Evolutionary conservation across 2,113 vertebrate genomes (phyloP).

Genomic region (Paramisgurnus dabryanus): DNA sequence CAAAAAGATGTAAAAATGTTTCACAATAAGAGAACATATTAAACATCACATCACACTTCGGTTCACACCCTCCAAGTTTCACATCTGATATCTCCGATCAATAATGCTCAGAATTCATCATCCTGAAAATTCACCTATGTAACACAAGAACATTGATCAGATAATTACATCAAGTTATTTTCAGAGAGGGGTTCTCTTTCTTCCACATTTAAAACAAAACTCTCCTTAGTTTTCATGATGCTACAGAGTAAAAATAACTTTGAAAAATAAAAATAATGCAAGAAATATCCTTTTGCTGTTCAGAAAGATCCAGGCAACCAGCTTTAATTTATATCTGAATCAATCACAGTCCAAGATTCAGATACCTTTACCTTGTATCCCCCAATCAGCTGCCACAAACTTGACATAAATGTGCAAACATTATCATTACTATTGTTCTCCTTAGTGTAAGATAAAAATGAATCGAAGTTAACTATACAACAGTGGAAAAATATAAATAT

Average conservation of each 20-base stretch:
- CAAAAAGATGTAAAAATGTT: not conserved
- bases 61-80: not conserved
- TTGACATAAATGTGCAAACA: slow-evolving; percentile 94
- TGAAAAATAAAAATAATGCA: not conserved
- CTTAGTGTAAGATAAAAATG: slow-evolving; percentile 63
- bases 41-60: not conserved
- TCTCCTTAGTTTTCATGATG: not conserved
- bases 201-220: not conserved
- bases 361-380: slow-evolving; percentile 10
- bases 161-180: not conserved
- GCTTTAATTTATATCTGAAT: slow-evolving; percentile 33
- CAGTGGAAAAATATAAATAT: slow-evolving; percentile 74
- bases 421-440: slow-evolving; percentile 69
- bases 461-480: slow-evolving; percentile 60
- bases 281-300: slow-evolving; percentile 17
- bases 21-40: not conserved
- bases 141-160: not conserved
- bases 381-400: slow-evolving; percentile 89
- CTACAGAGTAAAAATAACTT: not conserved
- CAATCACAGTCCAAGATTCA: slow-evolving; percentile 42
- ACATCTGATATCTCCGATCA: not conserved
- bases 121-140: not conserved
- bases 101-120: not conserved
- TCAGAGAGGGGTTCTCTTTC: not conserved
- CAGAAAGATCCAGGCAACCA: slow-evolving; percentile 5